phyloP scores from a whole-genome alignment of 2,113 vertebrate species.

The Phalacrocorax brasilianus region DNA sequence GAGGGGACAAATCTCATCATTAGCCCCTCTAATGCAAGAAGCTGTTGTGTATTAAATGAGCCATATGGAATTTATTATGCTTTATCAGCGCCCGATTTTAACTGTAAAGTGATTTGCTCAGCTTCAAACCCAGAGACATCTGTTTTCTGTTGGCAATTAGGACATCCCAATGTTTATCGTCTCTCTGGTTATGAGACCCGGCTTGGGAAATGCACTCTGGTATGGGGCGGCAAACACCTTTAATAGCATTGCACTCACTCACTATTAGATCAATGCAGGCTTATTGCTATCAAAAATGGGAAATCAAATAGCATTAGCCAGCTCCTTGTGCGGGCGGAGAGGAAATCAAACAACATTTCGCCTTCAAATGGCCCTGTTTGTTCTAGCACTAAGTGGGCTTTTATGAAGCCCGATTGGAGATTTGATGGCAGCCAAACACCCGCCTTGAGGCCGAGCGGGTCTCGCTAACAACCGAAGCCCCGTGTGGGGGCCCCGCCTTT shows the following conservation, averaged over 20 bases:
- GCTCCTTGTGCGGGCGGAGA: conserved; percentile 79
- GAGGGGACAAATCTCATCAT: conserved; percentile 81
- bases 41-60: conserved; percentile 98
- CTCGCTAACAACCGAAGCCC: conserved; percentile 71
- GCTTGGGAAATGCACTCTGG: conserved; percentile 93
- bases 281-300: conserved; percentile 98
- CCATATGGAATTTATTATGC: conserved; percentile 99
- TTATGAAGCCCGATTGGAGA: conserved; percentile 90
- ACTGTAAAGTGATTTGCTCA: conserved; percentile 99
- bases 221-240: conserved; percentile 89
- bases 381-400: conserved; percentile 94
- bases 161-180: conserved; percentile 92
- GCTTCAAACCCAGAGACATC: conserved; percentile 91
- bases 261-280: conserved; percentile 96
- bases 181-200: conserved; percentile 94
- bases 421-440: conserved; percentile 92
- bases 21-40: conserved; percentile 86
- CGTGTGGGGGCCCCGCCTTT: conserved; percentile 61
- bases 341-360: conserved; percentile 93
- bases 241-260: conserved; percentile 96
- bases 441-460: conserved; percentile 71
- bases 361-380: conserved; percentile 90
- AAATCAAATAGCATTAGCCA: conserved; percentile 98
- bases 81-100: conserved; percentile 98
- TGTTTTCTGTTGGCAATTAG: conserved; percentile 93